Evolutionary conservation across 2,888 invertebrate genomes (phyloP), one percentile per base, ranked within the genome.

Genomic region (Agonopterix alstromeriana): DNA sequence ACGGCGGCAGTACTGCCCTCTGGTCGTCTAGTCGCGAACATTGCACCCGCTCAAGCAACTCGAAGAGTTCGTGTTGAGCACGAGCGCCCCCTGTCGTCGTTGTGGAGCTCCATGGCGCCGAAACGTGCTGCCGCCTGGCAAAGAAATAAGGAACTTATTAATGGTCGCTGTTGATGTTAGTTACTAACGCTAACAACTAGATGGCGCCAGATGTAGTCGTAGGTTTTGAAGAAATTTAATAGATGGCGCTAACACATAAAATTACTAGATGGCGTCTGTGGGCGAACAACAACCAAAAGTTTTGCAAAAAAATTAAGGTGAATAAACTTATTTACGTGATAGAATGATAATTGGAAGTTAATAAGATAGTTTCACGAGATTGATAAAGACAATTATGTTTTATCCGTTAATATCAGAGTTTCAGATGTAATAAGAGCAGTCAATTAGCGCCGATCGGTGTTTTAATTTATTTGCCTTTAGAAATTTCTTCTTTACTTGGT

Each of bases 21-120:
- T 99, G 98, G 90, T 98, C 98, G 80, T 99, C 98, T 73, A 98
- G 90, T 55, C 98, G 93, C 64, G 96, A 96, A 90, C 97, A 95
- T 86, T 98, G 98, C 62, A 97, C 95, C 73, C 96, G 93, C 84
- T 98, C 98, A 74, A 99, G 91, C 67, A 98, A 90, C 82, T 98
- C 97, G 83, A 98, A 97, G 64, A 98, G 92, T 85, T 98, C 98
- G 77, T 93, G 91, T 60, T 90, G 89, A 49, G 90, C 88, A 54
- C 89, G 84, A 82, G 90, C 69, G 87, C 90, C 77, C 57, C 86
- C 84, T 78, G 90, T 73, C 72, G 90, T 60, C 68, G 50, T 68
- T 67, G 87, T 76, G 65, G 90, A 79, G 73, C 90, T 82, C 89
- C 89, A 88, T 75, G 89, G 86, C 77, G 88, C 76, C 69, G 89